Evolutionary conservation across 2,888 invertebrate genomes (phyloP), one percentile per base, ranked within the genome.

Genomic region (Clanis bilineata): DNA sequence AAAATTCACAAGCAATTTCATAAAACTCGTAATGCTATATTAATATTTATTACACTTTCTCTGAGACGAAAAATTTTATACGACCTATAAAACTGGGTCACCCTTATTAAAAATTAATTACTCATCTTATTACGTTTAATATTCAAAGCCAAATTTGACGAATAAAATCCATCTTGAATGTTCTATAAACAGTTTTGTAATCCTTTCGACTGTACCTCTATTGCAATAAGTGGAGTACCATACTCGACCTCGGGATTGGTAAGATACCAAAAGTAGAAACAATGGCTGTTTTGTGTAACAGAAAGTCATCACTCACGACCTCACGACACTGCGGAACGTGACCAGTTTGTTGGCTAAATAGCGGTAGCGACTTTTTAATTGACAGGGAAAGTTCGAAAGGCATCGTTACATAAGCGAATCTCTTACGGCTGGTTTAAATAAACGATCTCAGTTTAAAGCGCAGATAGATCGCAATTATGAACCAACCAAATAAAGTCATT

Each of bases 341-440:
- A 64, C 62, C 62, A 60, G 62, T 63, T 69, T 64, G 68, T 58
- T 62, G 56, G 66, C 71, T 67, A 68, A 72, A 71, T 64, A 68
- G 47, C 78, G 68, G 83, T 77, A 82, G 80, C 77, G 62, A 67
- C 47, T 71, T 77, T 77, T 80, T 76, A 83, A 84, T 82, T 83
- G 85, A 82, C 77, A 76, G 85, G 73, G 86, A 87, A 86, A 87
- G 87, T 86, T 82, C 69, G 82, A 83, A 85, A 83, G 82, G 73
- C 68, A 73, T 82, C 67, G 73, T 82, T 81, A 76, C 76, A 76
- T 81, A 75, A 79, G 71, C 71, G 44, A 4, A 38, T 59, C 59
- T 56, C 41, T 23, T 56, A 56, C 39, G 45, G 36, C 38, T 45
- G n/a, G n/a, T n/a, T n/a, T n/a, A n/a, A n/a, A n/a, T n/a, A n/a